A percentile compares a stretch with the other conserved stretches of the same genome.
Evolutionary conservation across 2,888 invertebrate species (phyloP).

Genomic region (Alsophila aescularia): DNA sequence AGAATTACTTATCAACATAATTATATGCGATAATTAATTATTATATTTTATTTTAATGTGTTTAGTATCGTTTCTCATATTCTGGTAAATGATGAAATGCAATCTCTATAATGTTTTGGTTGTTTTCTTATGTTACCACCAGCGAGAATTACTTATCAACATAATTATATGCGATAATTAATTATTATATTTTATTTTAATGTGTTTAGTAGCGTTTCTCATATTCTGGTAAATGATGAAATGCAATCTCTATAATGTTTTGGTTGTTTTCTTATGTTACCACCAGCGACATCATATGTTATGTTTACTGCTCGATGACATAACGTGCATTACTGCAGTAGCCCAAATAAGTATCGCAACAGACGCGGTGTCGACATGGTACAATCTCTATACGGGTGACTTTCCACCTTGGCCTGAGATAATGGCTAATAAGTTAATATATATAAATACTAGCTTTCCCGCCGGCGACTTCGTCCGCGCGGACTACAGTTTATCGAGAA

Average conservation of each 20-base stretch:
- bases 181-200: no score
- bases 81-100: not conserved
- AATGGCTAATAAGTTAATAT: not conserved
- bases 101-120: not conserved
- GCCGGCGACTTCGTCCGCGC: no score
- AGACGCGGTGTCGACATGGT: slow-evolving; percentile 24
- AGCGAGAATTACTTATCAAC: no score
- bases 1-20: no score
- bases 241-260: not conserved
- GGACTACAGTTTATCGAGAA: no score
- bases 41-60: no score
- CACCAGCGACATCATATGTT: not conserved
- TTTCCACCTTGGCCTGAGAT: slow-evolving; percentile 14
- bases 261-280: slow-evolving; percentile 18
- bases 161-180: no score
- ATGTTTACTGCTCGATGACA: slow-evolving; percentile 17
- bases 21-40: no score
- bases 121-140: slow-evolving; percentile 15
- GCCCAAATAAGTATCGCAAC: slow-evolving; percentile 28
- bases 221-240: not conserved
- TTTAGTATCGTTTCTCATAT: not conserved
- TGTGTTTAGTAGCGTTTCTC: no score
- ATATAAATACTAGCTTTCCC: no score
- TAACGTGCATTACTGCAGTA: slow-evolving; percentile 28
- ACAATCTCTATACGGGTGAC: slow-evolving; percentile 21